Conservation (phyloP, 2,888 invertebrate genomes). For the Linyphia triangularis region DNA sequence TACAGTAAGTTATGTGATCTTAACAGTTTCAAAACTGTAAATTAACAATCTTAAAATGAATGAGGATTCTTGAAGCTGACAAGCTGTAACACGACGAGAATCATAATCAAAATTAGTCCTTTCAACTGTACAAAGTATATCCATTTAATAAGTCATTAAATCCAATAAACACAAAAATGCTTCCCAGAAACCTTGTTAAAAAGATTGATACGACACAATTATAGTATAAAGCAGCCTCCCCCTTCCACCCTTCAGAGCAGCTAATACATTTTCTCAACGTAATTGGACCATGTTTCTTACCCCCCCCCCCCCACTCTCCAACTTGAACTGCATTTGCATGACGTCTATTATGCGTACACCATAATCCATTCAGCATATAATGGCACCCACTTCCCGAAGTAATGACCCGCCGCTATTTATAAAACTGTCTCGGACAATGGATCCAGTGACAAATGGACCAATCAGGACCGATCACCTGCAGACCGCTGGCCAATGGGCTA, state of each 20-base stretch:
- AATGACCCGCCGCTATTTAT: constrained; percentile 59
- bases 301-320: constrained; percentile 7
- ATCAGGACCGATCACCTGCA: constrained; percentile 64
- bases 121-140: too few species aligned
- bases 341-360: constrained; percentile 13
- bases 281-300: constrained; percentile 35
- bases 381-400: constrained; percentile 52
- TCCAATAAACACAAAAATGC: not conserved
- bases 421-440: constrained; percentile 63
- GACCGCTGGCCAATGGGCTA: constrained; percentile 47
- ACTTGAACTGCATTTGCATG: constrained; percentile 30
- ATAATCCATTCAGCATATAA: constrained; percentile 39
- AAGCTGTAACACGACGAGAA: too few species aligned
- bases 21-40: too few species aligned
- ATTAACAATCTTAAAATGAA: too few species aligned
- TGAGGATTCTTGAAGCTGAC: too few species aligned
- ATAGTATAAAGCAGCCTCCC: constrained; percentile 8
- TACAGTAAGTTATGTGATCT: too few species aligned
- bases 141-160: not conserved
- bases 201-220: constrained; percentile 4
- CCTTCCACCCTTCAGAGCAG: not conserved
- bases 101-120: too few species aligned
- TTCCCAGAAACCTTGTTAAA: constrained; percentile 6
- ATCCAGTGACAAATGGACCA: constrained; percentile 62
- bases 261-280: not conserved